Evolutionary conservation across 1,140 invertebrate species (phyloP), one percentile per base, ranked within the genome.

Genomic region (Tetramorium alpestre): DNA sequence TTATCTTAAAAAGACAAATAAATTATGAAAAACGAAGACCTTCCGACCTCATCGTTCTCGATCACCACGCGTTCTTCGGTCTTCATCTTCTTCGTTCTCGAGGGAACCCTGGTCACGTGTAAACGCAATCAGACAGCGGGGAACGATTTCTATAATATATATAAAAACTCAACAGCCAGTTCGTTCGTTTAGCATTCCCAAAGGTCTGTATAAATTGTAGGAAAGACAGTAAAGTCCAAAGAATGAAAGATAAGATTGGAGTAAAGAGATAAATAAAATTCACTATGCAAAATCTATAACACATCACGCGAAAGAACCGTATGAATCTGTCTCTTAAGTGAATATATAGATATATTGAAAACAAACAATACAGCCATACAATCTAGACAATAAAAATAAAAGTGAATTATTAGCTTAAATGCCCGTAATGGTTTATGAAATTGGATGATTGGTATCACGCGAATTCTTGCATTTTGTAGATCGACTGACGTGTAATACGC

Each of bases 71-170:
- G 33, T 70, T 18, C 11, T 33, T 54, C 0, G 5, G 49, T 56
- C 38, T 86, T 38, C 56, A 56, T 28, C 3, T 41, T 0, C 41
- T 38, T 84, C 28, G 11, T 62, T 33, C 58, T 25, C 28, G 11
- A 58, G 44, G 25, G 73, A 60, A 90, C 25, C 11, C 64, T 4
- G 44, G 70, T 89, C 88, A 90, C 69, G 80, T 76, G 62, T 73
- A 80, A 80, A 73, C 69, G 62, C 76, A 88, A 90, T 90, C 89
- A 88, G 67, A 78, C 67, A 67, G 69, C 64, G 51, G 47, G 69
- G 41, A 75, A 54, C 62, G 47, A 64, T 13, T 18, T 44, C n/a
- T 51, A 38, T 67, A 69, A 62, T 77, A 77, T 62, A 62, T 60
- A 60, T 70, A 47, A 49, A 78, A 28, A 56, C 13, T 78, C 22